A percentile compares a stretch with the other conserved stretches of the same genome.
Conservation (phyloP, 2,113 vertebrate species). For the Cariama cristata region DNA sequence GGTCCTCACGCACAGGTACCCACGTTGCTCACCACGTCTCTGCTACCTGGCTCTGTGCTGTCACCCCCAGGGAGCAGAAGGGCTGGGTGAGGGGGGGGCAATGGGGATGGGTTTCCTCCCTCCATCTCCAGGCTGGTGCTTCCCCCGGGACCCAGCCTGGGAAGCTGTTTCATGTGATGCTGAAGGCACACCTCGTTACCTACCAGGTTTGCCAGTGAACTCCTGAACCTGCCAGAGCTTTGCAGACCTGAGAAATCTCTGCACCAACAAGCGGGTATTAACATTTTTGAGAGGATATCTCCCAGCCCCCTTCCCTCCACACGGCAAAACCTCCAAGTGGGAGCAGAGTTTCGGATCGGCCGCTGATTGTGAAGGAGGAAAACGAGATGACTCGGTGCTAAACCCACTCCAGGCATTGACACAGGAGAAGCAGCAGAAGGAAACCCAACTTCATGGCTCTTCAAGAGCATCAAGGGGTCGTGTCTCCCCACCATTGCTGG, state of each 20-base stretch:
- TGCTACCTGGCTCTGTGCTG: neutral
- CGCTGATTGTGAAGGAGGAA: neutral
- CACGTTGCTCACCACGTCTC: rapidly evolving
- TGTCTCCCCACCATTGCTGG: too few relatives aligned
- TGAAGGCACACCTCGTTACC: neutral
- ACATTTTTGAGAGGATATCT: conserved; percentile 51
- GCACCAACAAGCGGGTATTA: neutral
- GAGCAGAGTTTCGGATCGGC: neutral
- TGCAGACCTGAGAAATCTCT: neutral
- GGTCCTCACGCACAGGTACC: neutral
- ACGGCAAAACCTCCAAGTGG: neutral
- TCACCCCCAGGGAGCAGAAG: neutral
- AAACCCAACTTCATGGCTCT: neutral
- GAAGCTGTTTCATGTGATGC: neutral
- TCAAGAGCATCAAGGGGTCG: neutral
- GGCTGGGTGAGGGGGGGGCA: too few relatives aligned
- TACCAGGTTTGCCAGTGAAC: neutral
- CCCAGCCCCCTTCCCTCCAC: neutral
- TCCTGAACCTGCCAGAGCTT: conserved; percentile 20
- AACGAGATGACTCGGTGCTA: rapidly evolving
- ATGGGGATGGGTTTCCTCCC: neutral
- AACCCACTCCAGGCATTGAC: neutral
- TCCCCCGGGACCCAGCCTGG: rapidly evolving
- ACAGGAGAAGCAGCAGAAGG: neutral
- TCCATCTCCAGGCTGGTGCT: neutral